These are phyloP conservation scores for Hipposideros armiger DNA, from an alignment of 2,113 vertebrate genomes.

Conservation along the genomic window DNA sequence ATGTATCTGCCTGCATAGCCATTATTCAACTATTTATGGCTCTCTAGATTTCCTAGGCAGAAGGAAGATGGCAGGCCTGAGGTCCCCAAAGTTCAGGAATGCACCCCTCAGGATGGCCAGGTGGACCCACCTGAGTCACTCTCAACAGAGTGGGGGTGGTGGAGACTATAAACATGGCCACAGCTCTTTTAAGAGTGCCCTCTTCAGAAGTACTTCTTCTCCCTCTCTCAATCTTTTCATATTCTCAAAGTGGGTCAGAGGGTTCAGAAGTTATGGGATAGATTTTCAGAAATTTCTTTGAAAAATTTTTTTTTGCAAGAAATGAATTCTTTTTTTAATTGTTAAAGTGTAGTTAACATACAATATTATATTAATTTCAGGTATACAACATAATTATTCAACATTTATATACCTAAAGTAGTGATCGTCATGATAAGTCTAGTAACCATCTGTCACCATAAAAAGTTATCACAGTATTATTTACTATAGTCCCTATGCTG, in stretches of 20 bases:
- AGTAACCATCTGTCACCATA: neutral
- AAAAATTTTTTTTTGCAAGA: neutral
- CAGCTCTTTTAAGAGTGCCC: neutral
- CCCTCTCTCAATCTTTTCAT: neutral
- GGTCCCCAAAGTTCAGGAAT: no score
- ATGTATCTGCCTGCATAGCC: neutral
- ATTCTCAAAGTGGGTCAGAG: neutral
- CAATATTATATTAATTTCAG: neutral
- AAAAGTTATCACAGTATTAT: neutral
- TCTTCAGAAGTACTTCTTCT: neutral
- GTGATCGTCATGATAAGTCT: neutral
- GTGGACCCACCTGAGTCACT: neutral
- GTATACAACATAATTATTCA: neutral
- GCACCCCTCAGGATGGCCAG: neutral
- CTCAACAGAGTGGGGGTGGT: neutral
- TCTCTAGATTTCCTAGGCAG: neutral
- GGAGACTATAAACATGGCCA: neutral
- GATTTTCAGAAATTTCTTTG: constrained; percentile 23
- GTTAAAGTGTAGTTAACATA: neutral
- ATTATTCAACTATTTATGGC: neutral
- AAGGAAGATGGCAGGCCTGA: neutral
- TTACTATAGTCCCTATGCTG: neutral
- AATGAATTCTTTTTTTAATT: neutral
- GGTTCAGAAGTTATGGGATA: neutral
- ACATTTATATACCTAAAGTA: neutral